phyloP scores from a whole-genome alignment of 2,797 vertebrate genomes.

The Lycodopsis pacificus region DNA sequence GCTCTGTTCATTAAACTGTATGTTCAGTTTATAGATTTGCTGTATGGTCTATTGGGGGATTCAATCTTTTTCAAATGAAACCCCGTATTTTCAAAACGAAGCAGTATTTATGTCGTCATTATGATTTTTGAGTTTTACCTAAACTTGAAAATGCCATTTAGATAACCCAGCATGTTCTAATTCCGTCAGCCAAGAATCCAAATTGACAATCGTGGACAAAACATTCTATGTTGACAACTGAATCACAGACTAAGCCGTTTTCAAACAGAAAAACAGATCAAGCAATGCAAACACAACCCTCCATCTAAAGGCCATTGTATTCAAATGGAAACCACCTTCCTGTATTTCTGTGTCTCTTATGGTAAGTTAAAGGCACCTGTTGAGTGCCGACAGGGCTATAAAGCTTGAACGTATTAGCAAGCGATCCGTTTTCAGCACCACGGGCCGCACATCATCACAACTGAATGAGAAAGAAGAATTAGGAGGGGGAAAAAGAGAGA shows the following conservation, averaged over 20 bases:
- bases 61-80: not conserved
- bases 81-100: not conserved
- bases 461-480: conserved; percentile 15
- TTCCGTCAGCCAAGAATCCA: not conserved
- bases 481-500: not conserved
- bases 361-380: conserved; percentile 64
- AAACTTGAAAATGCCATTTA: not conserved
- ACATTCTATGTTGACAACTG: not conserved
- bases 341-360: not conserved
- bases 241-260: not conserved
- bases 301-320: not conserved
- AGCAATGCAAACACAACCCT: not conserved
- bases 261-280: not conserved
- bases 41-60: not conserved
- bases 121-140: not conserved
- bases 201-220: not conserved
- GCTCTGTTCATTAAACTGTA: not conserved
- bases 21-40: not conserved
- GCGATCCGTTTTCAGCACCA: conserved; percentile 72
- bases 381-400: conserved; percentile 58
- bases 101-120: not conserved
- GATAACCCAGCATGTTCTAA: not conserved
- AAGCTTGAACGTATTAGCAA: conserved; percentile 10
- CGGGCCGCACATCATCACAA: conserved; percentile 60
- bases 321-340: not conserved